Conservation (phyloP, 2,113 vertebrate species). For the Aspiorhynchus laticeps region DNA sequence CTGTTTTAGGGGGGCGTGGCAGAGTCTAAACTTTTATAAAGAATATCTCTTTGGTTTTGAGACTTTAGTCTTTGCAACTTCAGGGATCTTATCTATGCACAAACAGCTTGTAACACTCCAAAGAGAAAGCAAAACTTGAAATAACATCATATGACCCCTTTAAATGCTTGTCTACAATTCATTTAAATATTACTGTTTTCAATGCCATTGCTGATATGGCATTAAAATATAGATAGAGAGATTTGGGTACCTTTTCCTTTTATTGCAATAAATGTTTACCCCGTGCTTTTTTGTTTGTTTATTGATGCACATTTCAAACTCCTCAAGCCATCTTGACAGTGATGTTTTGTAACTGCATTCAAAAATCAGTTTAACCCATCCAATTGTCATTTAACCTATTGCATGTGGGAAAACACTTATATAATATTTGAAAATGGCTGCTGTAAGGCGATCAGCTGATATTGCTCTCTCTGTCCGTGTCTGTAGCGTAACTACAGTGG, state of each 20-base stretch:
- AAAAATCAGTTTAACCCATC: background rate
- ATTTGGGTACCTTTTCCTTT: background rate
- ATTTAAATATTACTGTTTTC: no score
- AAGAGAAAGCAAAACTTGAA: no score
- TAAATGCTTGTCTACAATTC: no score
- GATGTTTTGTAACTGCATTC: background rate
- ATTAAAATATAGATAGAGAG: no score
- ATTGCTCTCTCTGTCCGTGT: background rate
- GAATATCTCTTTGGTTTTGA: no score
- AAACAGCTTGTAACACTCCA: no score
- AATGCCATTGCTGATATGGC: no score
- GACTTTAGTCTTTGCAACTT: no score
- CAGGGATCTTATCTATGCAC: no score
- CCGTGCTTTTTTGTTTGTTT: background rate
- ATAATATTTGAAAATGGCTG: slow-evolving; percentile 4
- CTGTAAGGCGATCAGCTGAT: background rate
- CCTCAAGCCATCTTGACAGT: background rate
- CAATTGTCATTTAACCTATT: background rate
- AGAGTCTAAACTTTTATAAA: no score
- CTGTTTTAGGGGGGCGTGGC: no score
- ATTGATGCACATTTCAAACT: background rate
- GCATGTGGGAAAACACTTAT: background rate
- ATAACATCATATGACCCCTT: no score
- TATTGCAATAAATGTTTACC: background rate
- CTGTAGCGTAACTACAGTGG: slow-evolving; percentile 67